phyloP scores from a whole-genome alignment of 2,888 invertebrate genomes.

The Ophion ventricosus region DNA sequence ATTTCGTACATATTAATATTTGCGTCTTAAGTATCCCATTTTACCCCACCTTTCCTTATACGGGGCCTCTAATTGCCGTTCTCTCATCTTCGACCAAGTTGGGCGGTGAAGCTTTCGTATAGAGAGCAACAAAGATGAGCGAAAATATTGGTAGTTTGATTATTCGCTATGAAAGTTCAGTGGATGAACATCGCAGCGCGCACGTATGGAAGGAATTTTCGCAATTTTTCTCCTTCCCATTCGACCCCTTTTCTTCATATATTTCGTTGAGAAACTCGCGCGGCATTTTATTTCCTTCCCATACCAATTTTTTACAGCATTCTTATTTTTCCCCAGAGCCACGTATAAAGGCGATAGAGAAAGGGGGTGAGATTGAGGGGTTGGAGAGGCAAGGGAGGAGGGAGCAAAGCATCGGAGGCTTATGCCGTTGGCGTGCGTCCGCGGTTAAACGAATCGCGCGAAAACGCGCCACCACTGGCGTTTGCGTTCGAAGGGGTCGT shows the following conservation, averaged over 20 bases:
- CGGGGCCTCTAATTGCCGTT: constrained; percentile 33
- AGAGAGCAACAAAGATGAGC: neutral
- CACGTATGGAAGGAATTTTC: constrained; percentile 45
- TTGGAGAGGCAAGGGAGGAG: neutral
- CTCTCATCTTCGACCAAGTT: constrained; percentile 21
- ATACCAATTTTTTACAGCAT: constrained; percentile 54
- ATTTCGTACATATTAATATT: no score
- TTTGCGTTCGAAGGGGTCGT: constrained; percentile 24
- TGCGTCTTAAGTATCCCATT: no score
- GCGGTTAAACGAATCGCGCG: constrained; percentile 69
- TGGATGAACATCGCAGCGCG: constrained; percentile 24
- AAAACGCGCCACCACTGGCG: constrained; percentile 58
- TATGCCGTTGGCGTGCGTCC: constrained; percentile 63
- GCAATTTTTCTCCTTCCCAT: constrained; percentile 44
- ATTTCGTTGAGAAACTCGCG: constrained; percentile 53
- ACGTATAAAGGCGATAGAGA: constrained; percentile 31
- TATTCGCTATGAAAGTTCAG: constrained; percentile 46
- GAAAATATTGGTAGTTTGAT: constrained; percentile 59
- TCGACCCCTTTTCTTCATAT: constrained; percentile 48
- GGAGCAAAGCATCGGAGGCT: constrained; percentile 38
- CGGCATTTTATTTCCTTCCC: constrained; percentile 28
- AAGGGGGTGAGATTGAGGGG: constrained; percentile 2
- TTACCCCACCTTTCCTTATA: no score
- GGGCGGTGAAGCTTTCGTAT: neutral
- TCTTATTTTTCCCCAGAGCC: constrained; percentile 54